Percentiles rank a stretch among this genome's conserved stretches.
Conservation (phyloP, 2,113 vertebrate genomes). For the rat (Rattus norvegicus) region GRCr8 NC_086021.1:57258001-57258500, state of each 20-base stretch:
- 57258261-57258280: neutral
- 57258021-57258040: neutral
- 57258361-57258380: neutral
- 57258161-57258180: neutral
- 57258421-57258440: too few species aligned
- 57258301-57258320: slow-evolving; percentile 9
- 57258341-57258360: slow-evolving; percentile 2
- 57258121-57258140: slow-evolving; percentile 20
- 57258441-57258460: neutral
- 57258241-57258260: neutral
- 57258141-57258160: neutral
- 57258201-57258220: neutral
- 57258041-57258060: neutral
- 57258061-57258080: neutral
- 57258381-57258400: too few species aligned
- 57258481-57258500: neutral
- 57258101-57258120: neutral
- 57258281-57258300: neutral
- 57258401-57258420: too few species aligned
- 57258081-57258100: neutral
- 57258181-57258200: slow-evolving; percentile 4
- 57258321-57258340: neutral
- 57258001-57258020: neutral
- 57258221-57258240: neutral
- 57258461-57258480: neutral